Base-by-base conservation (phyloP, 2,888 invertebrate genomes). In the Cheilosia pagana region DNA sequence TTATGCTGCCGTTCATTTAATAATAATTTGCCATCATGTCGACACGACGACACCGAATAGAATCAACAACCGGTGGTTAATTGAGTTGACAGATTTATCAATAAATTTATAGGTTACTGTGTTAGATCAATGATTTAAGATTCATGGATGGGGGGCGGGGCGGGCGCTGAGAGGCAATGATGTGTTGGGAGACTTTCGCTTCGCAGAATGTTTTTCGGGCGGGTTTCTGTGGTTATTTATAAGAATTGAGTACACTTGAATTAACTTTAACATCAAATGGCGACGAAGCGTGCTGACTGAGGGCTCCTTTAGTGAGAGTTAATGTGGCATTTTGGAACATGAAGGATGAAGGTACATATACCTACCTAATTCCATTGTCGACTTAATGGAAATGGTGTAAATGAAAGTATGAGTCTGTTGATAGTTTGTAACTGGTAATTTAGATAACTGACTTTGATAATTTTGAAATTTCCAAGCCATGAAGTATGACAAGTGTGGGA, bases 11-110 rank as follows among this genome's bases (percentile, higher is more conserved):
- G 53, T 70, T 83, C 79, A 59, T 70, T 79, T 60, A 68, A 79
- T 79, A 76, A 76, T 75, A 79, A 79, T 79, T 81, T 81, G 45
- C 70, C 53, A 59, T 68, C 74, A 70, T 70, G 53, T 75, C 70
- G 75, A 75, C 65, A 75, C 60, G 59, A 35, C 35, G 12, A 35
- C 35, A 35, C 35, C 10, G 35, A 75, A 71, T 75, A 31, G 79
- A 79, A 70, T 70, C 60, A 70, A 65, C 72, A 72, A 19, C 59
- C 57, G 19, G 59, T 48, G 70, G 74, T 79, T 79, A 75, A 75
- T 85, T 79, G 63, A 81, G 68, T 70, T 79, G 70, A 79, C 83
- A 79, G 68, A 75, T 79, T 70, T 75, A 59, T 60, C 63, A 75
- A 74, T 83, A 68, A 45, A 68, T 68, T 68, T 78, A 43, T 76